Evolutionary conservation across 2,113 vertebrate species (phyloP), one percentile per base, ranked within the genome.

Genomic region (Xenopus borealis): DNA sequence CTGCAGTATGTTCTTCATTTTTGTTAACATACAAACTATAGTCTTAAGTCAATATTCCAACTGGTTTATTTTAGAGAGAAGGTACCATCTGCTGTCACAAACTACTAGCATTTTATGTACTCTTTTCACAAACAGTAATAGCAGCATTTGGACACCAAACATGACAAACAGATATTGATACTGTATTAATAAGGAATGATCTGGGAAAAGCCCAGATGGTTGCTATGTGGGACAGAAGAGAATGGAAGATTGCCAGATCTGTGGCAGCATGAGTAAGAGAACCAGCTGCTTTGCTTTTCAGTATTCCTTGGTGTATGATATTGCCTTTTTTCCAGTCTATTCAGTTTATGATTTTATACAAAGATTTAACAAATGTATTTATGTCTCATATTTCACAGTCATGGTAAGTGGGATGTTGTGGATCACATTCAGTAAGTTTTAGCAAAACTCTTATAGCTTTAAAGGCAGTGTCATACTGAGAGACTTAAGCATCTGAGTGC

Each of bases 81-180:
- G 30, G 20, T 40, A 18, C 74, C 74, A 70, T 77, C 69, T 63
- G 61, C 8, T 20, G 3, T 75, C 67, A 53, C 23, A 14, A 3
- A 23, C 46, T 46, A 12, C 46, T 57, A 19, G 18, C 44, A 47
- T 52, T 62, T 47, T 69, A 11, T 52, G 12, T 52, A 62, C 27
- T 59, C 27, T 14, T n/a, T 12, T 6, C 17, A 64, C 67, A 46
- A 62, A 69, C 19, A 45, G 52, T 66, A 7, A 14, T 30, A 59
- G 59, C n/a, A 79, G 57, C 40, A 72, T 75, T 69, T 78, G 53
- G n/a, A 40, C 59, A 33, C 45, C 79, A 16, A 79, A 27, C 1
- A 5, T 47, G 7, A 5, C 68, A 17, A 68, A 55, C 62, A 79
- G 45, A 45, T 67, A 12, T 40, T 12, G 27, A 59, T 47, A 50